Conservation (phyloP, 2,888 invertebrate genomes). For the Anoplius nigerrimus region DNA sequence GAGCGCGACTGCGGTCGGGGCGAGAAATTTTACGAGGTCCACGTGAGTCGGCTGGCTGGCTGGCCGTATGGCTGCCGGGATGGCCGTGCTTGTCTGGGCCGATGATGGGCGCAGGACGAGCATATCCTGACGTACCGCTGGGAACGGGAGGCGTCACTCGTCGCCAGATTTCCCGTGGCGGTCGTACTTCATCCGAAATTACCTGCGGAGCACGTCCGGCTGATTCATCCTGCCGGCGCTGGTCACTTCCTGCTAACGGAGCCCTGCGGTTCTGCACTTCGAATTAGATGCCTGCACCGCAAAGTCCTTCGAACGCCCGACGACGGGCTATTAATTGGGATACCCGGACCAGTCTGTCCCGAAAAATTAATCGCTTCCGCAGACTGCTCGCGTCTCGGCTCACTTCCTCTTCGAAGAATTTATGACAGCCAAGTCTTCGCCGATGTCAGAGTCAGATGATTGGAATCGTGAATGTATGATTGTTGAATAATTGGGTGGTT, state of each 20-base stretch:
- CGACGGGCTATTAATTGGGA: background rate
- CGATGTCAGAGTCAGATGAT: too few relatives aligned
- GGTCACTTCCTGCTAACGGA: slow-evolving; percentile 30
- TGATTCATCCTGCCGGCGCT: slow-evolving; percentile 51
- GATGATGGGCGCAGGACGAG: slow-evolving; percentile 40
- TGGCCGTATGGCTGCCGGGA: slow-evolving; percentile 18
- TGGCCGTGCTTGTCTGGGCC: slow-evolving; percentile 35
- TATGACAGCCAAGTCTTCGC: too few relatives aligned
- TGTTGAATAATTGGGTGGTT: too few relatives aligned
- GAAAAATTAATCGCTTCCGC: too few relatives aligned
- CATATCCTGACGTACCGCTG: slow-evolving; percentile 48
- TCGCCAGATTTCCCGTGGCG: slow-evolving; percentile 67
- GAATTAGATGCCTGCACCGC: too few relatives aligned
- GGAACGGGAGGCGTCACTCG: slow-evolving; percentile 55
- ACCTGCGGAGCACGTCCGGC: slow-evolving; percentile 60
- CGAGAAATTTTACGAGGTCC: slow-evolving; percentile 27
- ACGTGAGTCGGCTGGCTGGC: slow-evolving; percentile 20
- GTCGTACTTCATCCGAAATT: slow-evolving; percentile 66
- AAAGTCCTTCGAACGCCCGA: too few relatives aligned
- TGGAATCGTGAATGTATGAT: too few relatives aligned
- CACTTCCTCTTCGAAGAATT: too few relatives aligned
- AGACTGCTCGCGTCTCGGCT: too few relatives aligned
- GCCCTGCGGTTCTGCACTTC: too few relatives aligned
- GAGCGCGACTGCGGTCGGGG: slow-evolving; percentile 13
- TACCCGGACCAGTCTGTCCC: too few relatives aligned